Conservation (phyloP, 2,797 vertebrate genomes). For the Epinephelus awoara region DNA sequence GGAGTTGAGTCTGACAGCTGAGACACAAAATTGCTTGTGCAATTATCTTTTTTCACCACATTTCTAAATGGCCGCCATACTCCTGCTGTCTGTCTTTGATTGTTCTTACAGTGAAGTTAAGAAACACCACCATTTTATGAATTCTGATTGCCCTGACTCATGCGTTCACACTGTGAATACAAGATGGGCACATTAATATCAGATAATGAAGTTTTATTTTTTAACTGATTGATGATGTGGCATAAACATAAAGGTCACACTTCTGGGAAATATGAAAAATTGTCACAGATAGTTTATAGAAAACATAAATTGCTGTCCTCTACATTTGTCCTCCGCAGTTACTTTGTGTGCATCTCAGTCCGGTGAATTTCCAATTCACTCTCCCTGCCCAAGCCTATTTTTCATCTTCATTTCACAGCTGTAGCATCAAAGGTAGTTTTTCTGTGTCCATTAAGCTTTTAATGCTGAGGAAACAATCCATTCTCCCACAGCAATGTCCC, state of each 20-base stretch:
- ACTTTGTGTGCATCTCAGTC: conserved; percentile 17
- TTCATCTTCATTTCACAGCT: conserved; percentile 65
- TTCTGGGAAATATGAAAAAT: conserved; percentile 25
- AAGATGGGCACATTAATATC: conserved; percentile 16
- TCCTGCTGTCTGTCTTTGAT: neutral
- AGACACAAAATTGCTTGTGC: neutral
- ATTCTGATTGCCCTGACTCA: neutral
- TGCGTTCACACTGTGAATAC: conserved; percentile 12
- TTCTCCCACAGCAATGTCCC: conserved; percentile 53
- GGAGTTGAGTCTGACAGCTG: neutral
- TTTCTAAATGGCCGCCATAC: neutral
- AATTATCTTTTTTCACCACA: neutral
- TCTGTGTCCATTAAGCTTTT: conserved; percentile 74
- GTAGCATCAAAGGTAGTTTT: conserved; percentile 65
- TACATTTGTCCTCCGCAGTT: conserved; percentile 48
- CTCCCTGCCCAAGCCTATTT: conserved; percentile 49
- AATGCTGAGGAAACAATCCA: conserved; percentile 70
- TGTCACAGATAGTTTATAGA: conserved; percentile 19
- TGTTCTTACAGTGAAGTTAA: neutral
- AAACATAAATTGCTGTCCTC: conserved; percentile 25
- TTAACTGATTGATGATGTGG: conserved; percentile 16
- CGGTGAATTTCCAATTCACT: conserved; percentile 44
- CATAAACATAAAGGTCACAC: conserved; percentile 22
- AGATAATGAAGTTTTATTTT: conserved; percentile 12
- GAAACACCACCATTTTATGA: neutral